Base-by-base conservation (phyloP, 1,140 invertebrate genomes). In the Archivesica marissinica region DNA sequence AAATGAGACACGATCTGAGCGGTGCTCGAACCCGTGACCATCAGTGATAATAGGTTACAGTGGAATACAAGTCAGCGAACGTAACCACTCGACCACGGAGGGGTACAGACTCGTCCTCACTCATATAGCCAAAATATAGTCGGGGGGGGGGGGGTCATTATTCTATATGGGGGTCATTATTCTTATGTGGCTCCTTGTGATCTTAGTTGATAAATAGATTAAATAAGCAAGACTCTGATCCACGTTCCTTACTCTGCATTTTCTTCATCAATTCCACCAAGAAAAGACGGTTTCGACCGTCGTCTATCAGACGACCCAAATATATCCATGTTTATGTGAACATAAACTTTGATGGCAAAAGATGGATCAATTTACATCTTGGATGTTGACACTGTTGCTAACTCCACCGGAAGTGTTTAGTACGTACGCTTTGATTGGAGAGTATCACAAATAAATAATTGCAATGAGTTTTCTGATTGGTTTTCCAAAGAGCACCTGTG, bases 371-470 rank as follows among this genome's bases (percentile, higher is more conserved):
- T 59, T 39, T 52, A 75, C 28, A 47, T 52, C 7, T 38, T 23
- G 56, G 54, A 75, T 83, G 79, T 81, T 81, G 79, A 74, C 80
- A 64, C 80, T 83, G 80, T 83, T 83, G 80, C 80, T 75, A 83
- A 23, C 78, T 83, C 33, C 68, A 74, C 68, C 76, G 59, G 52
- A 44, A 70, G 20, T 72, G 11, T 35, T 11, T 47, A n/a, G 7
- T 25, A 83, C 28, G 44, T 35, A 20, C 6, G 15, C 6, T 75
- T n/a, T 61, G 68, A 83, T 83, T 83, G 70, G 80, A 25, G 33
- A 13, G 25, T n/a, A 28, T 2, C 25, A 28, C 11, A 11, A 13
- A 23, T 59, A 20, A 20, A 38, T n/a, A 15, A 15, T 39, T 17
- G 2, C n/a, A 25, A 23, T 7, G 23, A 9, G 3, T 4, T 35